Evolutionary conservation across 2,797 vertebrate species (phyloP).

Genomic region (Selene dorsalis): DNA sequence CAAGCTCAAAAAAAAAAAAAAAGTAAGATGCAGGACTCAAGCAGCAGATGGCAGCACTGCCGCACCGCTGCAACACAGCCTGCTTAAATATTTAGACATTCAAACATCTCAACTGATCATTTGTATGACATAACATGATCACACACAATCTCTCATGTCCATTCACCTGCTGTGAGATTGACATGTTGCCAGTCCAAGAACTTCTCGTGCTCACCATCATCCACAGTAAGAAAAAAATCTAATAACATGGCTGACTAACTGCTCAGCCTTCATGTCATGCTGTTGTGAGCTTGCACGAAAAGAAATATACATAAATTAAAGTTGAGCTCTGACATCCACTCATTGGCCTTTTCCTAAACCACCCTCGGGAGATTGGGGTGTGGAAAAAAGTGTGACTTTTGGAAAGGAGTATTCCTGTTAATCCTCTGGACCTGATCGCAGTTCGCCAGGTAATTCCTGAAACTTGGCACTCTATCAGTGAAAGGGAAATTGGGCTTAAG

Average conservation of each 20-base stretch:
- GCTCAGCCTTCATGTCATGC: conserved; percentile 78
- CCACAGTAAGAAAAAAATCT: conserved; percentile 60
- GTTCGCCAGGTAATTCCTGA: conserved; percentile 74
- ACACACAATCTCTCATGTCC: conserved; percentile 54
- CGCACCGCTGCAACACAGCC: conserved; percentile 20
- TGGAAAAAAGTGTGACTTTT: conserved; percentile 47
- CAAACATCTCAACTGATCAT: conserved; percentile 40
- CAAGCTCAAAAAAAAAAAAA: conserved; percentile 19
- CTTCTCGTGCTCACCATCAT: conserved; percentile 49
- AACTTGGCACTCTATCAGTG: conserved; percentile 69
- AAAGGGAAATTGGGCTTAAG: conserved; percentile 67
- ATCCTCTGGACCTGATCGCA: conserved; percentile 71
- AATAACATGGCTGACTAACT: conserved; percentile 85
- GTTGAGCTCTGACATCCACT: conserved; percentile 75
- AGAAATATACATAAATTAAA: conserved; percentile 82
- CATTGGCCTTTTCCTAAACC: conserved; percentile 68
- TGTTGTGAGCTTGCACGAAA: conserved; percentile 74
- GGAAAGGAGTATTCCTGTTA: conserved; percentile 68
- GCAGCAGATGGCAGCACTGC: conserved; percentile 80
- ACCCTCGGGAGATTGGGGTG: conserved; percentile 54
- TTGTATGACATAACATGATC: conserved; percentile 67
- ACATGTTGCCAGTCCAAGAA: conserved; percentile 54
- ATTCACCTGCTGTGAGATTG: conserved; percentile 57
- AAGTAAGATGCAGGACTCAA: conserved; percentile 2
- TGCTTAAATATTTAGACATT: conserved; percentile 49